phyloP scores from a whole-genome alignment of 2,797 vertebrate genomes.

The Morelia viridis region DNA sequence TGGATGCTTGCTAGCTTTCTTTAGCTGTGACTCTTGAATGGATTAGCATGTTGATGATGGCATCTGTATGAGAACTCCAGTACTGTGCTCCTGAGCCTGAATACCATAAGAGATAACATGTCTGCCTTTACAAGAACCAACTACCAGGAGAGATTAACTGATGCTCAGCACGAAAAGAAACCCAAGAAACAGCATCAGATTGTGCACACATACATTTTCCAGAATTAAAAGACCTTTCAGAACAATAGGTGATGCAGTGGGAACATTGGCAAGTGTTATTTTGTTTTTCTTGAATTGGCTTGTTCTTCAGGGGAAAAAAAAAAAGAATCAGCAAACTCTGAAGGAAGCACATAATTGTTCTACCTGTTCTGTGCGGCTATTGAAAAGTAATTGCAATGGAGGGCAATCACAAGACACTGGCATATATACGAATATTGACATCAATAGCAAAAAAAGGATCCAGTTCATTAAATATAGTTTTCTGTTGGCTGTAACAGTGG shows the following conservation, averaged over 20 bases:
- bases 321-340: conserved; percentile 28
- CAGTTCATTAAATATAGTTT: conserved; percentile 32
- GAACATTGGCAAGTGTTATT: conserved; percentile 47
- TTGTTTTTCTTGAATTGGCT: conserved; percentile 52
- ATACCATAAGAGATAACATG: conserved; percentile 66
- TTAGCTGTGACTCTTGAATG: background rate
- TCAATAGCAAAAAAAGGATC: conserved; percentile 45
- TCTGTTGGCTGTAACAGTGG: background rate
- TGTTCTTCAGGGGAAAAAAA: conserved; percentile 39
- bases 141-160: background rate
- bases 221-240: conserved; percentile 57
- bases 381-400: conserved; percentile 52
- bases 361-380: conserved; percentile 44
- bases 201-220: conserved; percentile 44
- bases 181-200: conserved; percentile 48
- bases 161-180: conserved; percentile 51
- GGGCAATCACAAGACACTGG: conserved; percentile 45
- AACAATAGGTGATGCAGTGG: conserved; percentile 53
- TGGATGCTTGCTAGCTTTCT: background rate
- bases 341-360: conserved; percentile 53
- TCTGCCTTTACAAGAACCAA: conserved; percentile 65
- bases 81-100: conserved; percentile 4
- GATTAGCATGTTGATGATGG: conserved; percentile 28
- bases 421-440: conserved; percentile 27
- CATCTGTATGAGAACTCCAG: conserved; percentile 33